Evolutionary conservation across 2,113 vertebrate species (phyloP), one percentile per base, ranked within the genome.

Genomic region (Ammospiza caudacuta): DNA sequence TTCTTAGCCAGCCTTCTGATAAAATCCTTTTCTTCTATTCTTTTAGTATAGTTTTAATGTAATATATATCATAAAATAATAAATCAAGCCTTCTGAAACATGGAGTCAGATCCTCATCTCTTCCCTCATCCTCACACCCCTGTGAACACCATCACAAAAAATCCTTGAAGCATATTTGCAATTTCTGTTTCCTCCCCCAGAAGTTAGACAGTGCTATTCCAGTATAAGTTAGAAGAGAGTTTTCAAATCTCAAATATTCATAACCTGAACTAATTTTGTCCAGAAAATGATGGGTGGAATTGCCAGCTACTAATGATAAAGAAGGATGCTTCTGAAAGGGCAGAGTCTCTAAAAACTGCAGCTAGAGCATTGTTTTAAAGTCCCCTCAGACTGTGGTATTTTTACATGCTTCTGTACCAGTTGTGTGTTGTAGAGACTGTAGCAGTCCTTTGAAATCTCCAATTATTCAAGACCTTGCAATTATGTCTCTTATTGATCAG

Each of bases 401-500:
- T 89, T 59, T 69, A 51, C 54, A 28, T 66, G 47, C 46, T 64
- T 75, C 72, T 70, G 14, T 57, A 64, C 6, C n/a, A 39, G 19
- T 54, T 74, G 41, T 62, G 61, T 33, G 52, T 51, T 59, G 41
- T 6, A 49, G 87, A 69, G 47, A 17, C 75, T 76, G 68, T 64
- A 84, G 49, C 33, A 79, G 43, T 91, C 51, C 70, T 96, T 93
- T 89, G 70, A 94, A 95, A 93, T 89, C 83, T 88, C 83, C 63
- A 46, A 55, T 88, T 80, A 88, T 83, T 88, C 3, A 29, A 93
- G 85, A 83, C 77, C 54, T 95, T 91, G 68, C 87, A 86, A 74
- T 95, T 91, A 96, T 76, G 46, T 88, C 79, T 95, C 8, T 35
- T 83, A 96, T 94, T 94, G 96, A 96, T 96, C 82, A 67, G 51